Percentiles rank a stretch among this genome's conserved stretches.
These are phyloP conservation scores for Gymnocheta viridis DNA, from an alignment of 2,888 invertebrate genomes.

Conservation along the genomic window DNA sequence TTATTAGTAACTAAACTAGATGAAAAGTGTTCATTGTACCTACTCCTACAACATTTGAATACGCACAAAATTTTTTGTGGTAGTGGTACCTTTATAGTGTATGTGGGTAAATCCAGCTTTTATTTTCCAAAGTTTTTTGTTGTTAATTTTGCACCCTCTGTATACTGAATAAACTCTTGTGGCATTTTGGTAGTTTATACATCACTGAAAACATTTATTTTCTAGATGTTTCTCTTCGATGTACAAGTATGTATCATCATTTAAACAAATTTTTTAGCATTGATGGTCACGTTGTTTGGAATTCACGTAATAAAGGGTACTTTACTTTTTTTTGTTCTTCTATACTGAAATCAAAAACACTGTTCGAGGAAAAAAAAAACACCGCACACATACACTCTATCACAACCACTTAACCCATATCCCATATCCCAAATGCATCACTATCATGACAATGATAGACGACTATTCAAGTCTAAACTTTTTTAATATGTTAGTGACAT, in stretches of 20 bases:
- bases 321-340: conserved; percentile 24
- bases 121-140: background rate
- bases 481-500: conserved; percentile 35
- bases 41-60: background rate
- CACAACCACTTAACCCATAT: conserved; percentile 63
- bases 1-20: conserved; percentile 17
- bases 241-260: conserved; percentile 33
- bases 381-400: conserved; percentile 26
- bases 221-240: conserved; percentile 15
- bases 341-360: conserved; percentile 47
- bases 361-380: conserved; percentile 13
- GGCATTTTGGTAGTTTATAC: conserved; percentile 21
- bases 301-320: conserved; percentile 56
- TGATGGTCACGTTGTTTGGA: conserved; percentile 50
- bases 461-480: conserved; percentile 63
- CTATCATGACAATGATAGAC: conserved; percentile 64
- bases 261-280: conserved; percentile 43
- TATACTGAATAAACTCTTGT: conserved; percentile 39
- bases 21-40: background rate
- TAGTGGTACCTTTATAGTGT: conserved; percentile 1
- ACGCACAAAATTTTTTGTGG: background rate
- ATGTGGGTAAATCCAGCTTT: background rate
- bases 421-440: conserved; percentile 63
- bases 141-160: too few relatives aligned
- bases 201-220: conserved; percentile 38